Evolutionary conservation across 2,888 invertebrate species (phyloP).

Genomic region (Myopa testacea): DNA sequence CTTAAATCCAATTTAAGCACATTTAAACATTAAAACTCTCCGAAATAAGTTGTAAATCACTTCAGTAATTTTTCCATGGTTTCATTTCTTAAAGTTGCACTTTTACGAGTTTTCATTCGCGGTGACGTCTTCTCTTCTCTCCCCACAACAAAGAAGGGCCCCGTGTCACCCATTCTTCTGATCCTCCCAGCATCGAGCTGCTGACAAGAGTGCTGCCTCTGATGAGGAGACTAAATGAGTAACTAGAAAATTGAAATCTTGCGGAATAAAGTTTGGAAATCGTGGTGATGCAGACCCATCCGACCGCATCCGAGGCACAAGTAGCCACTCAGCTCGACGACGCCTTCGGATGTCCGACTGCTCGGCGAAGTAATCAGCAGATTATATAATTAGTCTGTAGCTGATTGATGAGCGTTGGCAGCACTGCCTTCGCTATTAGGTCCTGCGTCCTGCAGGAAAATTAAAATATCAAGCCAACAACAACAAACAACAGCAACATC

Average conservation of each 20-base stretch:
- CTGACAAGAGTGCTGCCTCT: background rate
- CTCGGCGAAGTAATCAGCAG: constrained; percentile 64
- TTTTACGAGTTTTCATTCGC: background rate
- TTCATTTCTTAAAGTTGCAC: background rate
- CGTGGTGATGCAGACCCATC: constrained; percentile 29
- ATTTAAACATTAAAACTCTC: too few relatives aligned
- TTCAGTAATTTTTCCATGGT: too few relatives aligned
- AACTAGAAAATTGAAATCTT: constrained; percentile 37
- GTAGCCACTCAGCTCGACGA: constrained; percentile 7
- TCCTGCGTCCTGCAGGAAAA: constrained; percentile 23
- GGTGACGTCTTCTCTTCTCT: background rate
- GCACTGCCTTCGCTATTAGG: constrained; percentile 18
- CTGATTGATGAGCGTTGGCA: constrained; percentile 67
- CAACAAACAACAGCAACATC: constrained; percentile 25
- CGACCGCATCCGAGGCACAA: background rate
- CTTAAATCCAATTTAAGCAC: too few relatives aligned
- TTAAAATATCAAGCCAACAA: constrained; percentile 33
- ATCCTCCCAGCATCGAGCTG: background rate
- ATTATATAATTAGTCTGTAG: constrained; percentile 69
- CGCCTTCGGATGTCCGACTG: constrained; percentile 4
- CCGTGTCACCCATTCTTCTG: background rate
- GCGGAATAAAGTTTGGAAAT: constrained; percentile 41
- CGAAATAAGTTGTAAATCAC: too few relatives aligned
- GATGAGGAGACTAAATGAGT: constrained; percentile 9
- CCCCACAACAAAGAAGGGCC: background rate